A percentile compares a stretch with the other conserved stretches of the same genome.
Conservation (phyloP, 2,797 vertebrate genomes). For the Spinibarbus caldwelli region DNA sequence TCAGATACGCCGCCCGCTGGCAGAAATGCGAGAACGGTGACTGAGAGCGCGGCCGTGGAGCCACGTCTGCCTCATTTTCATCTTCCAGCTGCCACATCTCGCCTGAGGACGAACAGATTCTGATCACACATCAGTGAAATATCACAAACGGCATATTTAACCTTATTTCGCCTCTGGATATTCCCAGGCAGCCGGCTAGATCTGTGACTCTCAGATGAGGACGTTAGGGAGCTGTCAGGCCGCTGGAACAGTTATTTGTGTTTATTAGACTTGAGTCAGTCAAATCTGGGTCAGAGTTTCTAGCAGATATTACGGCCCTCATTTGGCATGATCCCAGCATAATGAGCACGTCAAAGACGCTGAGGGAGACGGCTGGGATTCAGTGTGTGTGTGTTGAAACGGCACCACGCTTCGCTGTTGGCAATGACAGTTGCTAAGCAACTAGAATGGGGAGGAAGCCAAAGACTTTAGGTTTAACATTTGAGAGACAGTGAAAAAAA, state of each 20-base stretch:
- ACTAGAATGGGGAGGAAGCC: conserved; percentile 72
- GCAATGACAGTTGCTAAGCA: conserved; percentile 78
- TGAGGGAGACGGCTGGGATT: conserved; percentile 12
- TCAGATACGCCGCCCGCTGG: conserved; percentile 83
- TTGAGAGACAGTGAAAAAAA: conserved; percentile 65
- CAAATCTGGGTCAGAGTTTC: conserved; percentile 34
- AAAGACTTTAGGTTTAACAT: conserved; percentile 71
- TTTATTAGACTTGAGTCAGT: conserved; percentile 36
- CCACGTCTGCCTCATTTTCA: conserved; percentile 69
- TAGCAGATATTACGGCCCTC: conserved; percentile 29
- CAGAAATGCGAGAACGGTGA: conserved; percentile 84
- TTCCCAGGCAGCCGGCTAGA: neutral
- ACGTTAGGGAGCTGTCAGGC: conserved; percentile 18
- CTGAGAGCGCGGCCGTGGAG: conserved; percentile 73
- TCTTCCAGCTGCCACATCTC: conserved; percentile 88
- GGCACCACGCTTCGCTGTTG: conserved; percentile 36
- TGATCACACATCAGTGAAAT: conserved; percentile 18
- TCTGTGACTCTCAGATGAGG: conserved; percentile 15
- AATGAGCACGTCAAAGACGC: conserved; percentile 32
- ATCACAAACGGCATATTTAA: conserved; percentile 7
- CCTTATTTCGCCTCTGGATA: neutral
- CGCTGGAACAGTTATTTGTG: neutral
- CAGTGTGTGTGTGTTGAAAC: conserved; percentile 29
- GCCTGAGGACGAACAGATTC: conserved; percentile 67
- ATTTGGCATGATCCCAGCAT: conserved; percentile 27